Percentiles rank a stretch among this genome's conserved stretches.
These are phyloP conservation scores for Tolypeutes matacus DNA, from an alignment of 2,797 vertebrate genomes.

Conservation along the genomic window DNA sequence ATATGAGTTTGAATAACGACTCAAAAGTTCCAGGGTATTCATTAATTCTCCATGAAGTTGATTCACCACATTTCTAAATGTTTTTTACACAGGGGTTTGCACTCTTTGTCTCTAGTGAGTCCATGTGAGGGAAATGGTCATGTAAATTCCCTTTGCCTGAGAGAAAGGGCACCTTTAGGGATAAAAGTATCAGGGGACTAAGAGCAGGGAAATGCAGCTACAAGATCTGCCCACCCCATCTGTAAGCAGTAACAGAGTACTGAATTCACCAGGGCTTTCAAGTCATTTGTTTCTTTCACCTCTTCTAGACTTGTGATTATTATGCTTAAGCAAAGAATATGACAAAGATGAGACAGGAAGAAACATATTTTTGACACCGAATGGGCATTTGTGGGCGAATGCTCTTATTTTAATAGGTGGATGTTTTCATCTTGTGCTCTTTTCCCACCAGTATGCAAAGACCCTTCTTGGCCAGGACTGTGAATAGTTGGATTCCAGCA, in stretches of 20 bases:
- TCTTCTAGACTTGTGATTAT: background rate
- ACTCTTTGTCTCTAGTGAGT: background rate
- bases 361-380: background rate
- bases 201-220: background rate
- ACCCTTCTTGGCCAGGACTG: background rate
- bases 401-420: background rate
- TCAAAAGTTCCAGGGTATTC: slow-evolving; percentile 73
- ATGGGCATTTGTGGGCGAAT: background rate
- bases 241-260: background rate
- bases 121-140: background rate
- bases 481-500: background rate
- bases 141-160: background rate
- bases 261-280: background rate
- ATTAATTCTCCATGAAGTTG: background rate
- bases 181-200: background rate
- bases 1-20: slow-evolving; percentile 80
- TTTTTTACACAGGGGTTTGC: background rate
- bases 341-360: background rate
- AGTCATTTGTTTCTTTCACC: background rate
- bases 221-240: background rate
- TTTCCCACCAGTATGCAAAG: background rate
- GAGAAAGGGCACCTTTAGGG: background rate
- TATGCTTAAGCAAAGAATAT: slow-evolving; percentile 14
- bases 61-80: slow-evolving; percentile 12
- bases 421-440: background rate